These are phyloP conservation scores for Accipiter superciliosus DNA, from an alignment of 2,797 vertebrate species.

Conservation along the genomic window DNA sequence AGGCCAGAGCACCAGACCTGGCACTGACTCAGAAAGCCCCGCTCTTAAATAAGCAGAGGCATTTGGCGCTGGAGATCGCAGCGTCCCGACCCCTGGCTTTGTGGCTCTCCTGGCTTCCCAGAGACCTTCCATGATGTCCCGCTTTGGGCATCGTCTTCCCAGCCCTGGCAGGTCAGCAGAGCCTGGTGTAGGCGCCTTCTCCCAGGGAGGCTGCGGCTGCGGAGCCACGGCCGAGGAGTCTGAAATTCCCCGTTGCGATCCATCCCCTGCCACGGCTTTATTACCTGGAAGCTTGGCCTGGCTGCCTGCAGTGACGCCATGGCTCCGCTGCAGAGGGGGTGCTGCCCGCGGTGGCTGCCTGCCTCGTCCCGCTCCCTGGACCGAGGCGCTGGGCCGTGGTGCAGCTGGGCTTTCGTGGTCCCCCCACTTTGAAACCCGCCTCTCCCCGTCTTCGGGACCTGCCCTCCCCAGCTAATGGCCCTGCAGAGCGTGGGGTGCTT, in stretches of 20 bases:
- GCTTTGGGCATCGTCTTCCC: neutral
- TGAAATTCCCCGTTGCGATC: neutral
- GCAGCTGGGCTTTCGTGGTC: accelerated
- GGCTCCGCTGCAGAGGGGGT: neutral
- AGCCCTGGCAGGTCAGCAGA: neutral
- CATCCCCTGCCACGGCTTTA: neutral
- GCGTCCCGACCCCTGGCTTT: neutral
- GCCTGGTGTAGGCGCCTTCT: neutral
- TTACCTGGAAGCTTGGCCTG: neutral
- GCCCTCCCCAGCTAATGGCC: neutral
- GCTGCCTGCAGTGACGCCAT: neutral
- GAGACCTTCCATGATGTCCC: neutral
- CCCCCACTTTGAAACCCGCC: neutral
- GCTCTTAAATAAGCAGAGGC: neutral
- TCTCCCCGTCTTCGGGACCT: neutral
- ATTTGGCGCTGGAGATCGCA: neutral
- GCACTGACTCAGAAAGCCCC: neutral
- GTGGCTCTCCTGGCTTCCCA: neutral
- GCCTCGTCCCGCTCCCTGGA: neutral
- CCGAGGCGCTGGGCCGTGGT: neutral
- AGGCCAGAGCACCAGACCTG: neutral
- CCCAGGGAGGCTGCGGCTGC: neutral
- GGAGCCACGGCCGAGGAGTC: neutral
- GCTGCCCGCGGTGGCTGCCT: neutral
- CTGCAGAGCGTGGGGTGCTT: neutral